A percentile compares a stretch with the other conserved stretches of the same genome.
Conservation (phyloP, 2,113 vertebrate genomes). For the Periophthalmodon schlosseri region DNA sequence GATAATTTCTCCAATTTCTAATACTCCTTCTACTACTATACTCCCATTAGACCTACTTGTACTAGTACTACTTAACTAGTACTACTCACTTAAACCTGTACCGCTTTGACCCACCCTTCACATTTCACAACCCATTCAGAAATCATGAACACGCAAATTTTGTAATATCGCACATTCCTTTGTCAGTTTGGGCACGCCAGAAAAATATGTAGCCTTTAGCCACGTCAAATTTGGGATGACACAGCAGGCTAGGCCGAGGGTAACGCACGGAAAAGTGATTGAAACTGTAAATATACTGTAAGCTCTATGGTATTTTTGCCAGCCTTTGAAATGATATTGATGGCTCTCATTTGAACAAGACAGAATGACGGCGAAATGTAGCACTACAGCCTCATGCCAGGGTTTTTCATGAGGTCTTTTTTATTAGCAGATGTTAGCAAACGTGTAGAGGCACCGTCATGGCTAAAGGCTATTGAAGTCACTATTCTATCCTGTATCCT, state of each 20-base stretch:
- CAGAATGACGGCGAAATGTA: neutral
- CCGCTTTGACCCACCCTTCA: neutral
- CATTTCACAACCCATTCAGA: constrained; percentile 30
- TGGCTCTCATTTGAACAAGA: neutral
- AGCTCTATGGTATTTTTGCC: neutral
- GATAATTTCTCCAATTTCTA: no score
- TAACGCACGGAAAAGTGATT: constrained; percentile 23
- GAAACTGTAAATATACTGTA: constrained; percentile 3
- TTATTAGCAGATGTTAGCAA: constrained; percentile 5
- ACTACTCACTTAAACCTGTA: neutral
- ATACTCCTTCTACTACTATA: no score
- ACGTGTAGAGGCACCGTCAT: constrained; percentile 39
- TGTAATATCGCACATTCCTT: constrained; percentile 64
- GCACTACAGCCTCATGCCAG: neutral
- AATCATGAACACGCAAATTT: constrained; percentile 51
- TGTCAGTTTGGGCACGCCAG: constrained; percentile 65
- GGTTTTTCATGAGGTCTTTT: neutral
- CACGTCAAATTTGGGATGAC: constrained; percentile 30
- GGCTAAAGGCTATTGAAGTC: constrained; percentile 6
- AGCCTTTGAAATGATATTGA: constrained; percentile 2
- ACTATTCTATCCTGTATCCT: neutral
- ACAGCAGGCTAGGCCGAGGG: neutral
- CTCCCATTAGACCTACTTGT: neutral
- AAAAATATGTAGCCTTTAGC: constrained; percentile 58
- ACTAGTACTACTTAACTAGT: neutral